These are phyloP conservation scores for Aeoliscus strigatus DNA, from an alignment of 2,797 vertebrate species.

Conservation along the genomic window DNA sequence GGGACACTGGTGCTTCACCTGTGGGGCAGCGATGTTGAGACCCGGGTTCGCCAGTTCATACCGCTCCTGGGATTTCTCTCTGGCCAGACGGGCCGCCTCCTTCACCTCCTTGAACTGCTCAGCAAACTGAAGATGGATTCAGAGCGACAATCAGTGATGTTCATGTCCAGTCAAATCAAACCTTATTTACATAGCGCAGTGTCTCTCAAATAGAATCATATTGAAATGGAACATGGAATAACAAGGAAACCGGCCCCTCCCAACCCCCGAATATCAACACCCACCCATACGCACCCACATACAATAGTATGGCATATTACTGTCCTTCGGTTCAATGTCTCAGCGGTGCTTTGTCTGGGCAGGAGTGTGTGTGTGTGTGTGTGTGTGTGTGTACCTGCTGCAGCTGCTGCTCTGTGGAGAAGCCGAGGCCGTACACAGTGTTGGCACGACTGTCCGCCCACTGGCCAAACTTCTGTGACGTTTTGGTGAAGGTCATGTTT, in stretches of 20 bases:
- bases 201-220: too few relatives aligned
- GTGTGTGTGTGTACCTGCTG: slow-evolving; percentile 76
- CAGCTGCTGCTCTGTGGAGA: slow-evolving; percentile 90
- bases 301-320: too few relatives aligned
- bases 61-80: slow-evolving; percentile 95
- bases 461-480: slow-evolving; percentile 95
- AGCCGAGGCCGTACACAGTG: slow-evolving; percentile 92
- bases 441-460: slow-evolving; percentile 97
- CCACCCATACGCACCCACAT: too few relatives aligned
- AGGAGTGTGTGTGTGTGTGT: background rate
- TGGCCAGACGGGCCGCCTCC: slow-evolving; percentile 86
- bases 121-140: slow-evolving; percentile 78
- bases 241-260: too few relatives aligned
- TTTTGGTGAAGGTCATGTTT: slow-evolving; percentile 98
- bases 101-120: slow-evolving; percentile 97
- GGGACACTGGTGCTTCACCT: slow-evolving; percentile 71
- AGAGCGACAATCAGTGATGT: slow-evolving; percentile 5
- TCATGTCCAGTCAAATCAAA: too few relatives aligned
- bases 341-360: background rate
- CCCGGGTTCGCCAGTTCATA: slow-evolving; percentile 87
- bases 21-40: slow-evolving; percentile 83
- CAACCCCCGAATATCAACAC: too few relatives aligned
- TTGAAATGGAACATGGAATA: too few relatives aligned
- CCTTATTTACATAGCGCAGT: too few relatives aligned
- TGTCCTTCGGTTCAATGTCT: too few relatives aligned